Evolutionary conservation across 2,888 invertebrate species (phyloP).

Genomic region (Trachelus stipa): DNA sequence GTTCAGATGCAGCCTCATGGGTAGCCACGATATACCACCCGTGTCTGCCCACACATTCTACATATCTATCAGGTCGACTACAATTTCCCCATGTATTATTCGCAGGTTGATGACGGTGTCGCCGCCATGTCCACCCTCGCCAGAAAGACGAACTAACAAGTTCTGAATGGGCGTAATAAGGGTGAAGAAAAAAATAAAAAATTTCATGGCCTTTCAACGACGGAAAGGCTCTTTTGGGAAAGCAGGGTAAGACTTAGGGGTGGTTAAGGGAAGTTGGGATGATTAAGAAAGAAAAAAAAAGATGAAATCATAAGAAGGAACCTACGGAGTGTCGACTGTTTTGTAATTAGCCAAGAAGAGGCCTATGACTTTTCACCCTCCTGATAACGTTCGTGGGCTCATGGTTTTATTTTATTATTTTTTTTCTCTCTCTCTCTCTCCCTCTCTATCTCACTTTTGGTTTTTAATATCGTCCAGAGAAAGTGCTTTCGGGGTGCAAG

Average conservation of each 20-base stretch:
- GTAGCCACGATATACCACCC: slow-evolving; percentile 20
- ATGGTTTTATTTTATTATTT: not conserved
- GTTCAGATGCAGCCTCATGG: slow-evolving; percentile 31
- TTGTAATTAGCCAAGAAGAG: slow-evolving; percentile 39
- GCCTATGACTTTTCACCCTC: slow-evolving; percentile 28
- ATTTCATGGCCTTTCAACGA: not conserved
- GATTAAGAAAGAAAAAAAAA: not conserved
- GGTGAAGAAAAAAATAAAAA: not conserved
- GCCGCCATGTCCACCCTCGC: not conserved
- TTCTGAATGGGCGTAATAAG: not conserved
- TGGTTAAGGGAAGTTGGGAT: not conserved
- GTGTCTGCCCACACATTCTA: not conserved
- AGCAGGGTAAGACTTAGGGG: slow-evolving; percentile 19
- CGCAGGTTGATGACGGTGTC: slow-evolving; percentile 1
- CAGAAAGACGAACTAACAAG: not conserved
- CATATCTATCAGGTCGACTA: not conserved
- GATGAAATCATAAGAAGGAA: not conserved
- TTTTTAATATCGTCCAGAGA: slow-evolving; percentile 23
- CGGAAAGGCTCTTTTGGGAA: slow-evolving; percentile 29
- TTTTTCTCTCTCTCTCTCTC: not conserved
- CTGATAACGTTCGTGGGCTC: not conserved
- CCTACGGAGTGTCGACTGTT: slow-evolving; percentile 37
- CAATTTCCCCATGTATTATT: slow-evolving; percentile 8
- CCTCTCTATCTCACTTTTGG: not conserved
- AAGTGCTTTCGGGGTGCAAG: slow-evolving; percentile 56